A percentile compares a stretch with the other conserved stretches of the same genome.
phyloP scores from a whole-genome alignment of 2,113 vertebrate genomes.

The Macquaria ambigua region DNA sequence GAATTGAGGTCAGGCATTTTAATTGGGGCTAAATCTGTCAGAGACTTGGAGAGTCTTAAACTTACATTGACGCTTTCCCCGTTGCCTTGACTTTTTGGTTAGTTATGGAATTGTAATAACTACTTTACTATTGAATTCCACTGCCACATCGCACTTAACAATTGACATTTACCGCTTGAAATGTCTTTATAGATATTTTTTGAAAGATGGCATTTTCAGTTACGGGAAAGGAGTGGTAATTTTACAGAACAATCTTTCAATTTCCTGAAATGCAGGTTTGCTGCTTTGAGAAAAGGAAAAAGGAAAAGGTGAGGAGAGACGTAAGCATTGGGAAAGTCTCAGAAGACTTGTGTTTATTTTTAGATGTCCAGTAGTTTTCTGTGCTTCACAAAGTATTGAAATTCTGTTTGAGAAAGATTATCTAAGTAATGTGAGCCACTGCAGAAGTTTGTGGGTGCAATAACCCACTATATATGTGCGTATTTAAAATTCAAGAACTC shows the following conservation, averaged over 20 bases:
- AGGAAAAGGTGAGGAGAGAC: not conserved
- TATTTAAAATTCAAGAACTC: not conserved
- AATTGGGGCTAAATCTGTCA: slow-evolving; percentile 71
- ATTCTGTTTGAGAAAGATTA: not conserved
- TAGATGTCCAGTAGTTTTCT: not conserved
- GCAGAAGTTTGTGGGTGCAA: not conserved
- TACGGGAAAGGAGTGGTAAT: not conserved
- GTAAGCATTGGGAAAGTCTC: not conserved
- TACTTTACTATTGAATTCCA: not conserved
- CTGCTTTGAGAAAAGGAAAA: slow-evolving; percentile 8
- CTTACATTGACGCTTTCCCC: slow-evolving; percentile 15
- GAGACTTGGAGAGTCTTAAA: slow-evolving; percentile 33
- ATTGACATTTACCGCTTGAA: slow-evolving; percentile 34
- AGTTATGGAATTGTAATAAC: not conserved
- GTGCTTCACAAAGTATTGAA: not conserved
- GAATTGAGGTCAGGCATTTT: slow-evolving; percentile 65
- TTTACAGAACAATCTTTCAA: not conserved
- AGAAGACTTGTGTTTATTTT: not conserved
- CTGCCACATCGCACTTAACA: not conserved
- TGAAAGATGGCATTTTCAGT: slow-evolving; percentile 17
- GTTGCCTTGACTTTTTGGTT: slow-evolving; percentile 24
- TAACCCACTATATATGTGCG: not conserved
- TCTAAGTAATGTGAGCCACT: not conserved
- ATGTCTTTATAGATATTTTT: not conserved
- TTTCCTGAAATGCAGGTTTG: slow-evolving; percentile 4